A percentile compares a stretch with the other conserved stretches of the same genome.
These are phyloP conservation scores for Chanos chanos DNA, from an alignment of 2,797 vertebrate genomes.

Conservation along the genomic window DNA sequence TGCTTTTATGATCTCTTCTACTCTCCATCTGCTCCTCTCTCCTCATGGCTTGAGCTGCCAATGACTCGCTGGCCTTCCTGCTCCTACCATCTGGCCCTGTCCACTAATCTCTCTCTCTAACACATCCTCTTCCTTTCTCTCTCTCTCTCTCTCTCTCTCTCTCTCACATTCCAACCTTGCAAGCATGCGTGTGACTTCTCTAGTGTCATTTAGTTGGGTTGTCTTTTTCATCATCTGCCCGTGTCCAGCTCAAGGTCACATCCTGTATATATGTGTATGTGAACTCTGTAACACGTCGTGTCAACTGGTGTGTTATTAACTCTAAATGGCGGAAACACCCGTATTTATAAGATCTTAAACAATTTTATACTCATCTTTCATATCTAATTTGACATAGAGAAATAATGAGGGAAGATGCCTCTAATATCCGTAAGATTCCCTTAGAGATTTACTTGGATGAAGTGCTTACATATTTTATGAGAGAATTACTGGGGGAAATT, in stretches of 20 bases:
- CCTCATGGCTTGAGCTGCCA: slow-evolving; percentile 51
- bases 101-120: slow-evolving; percentile 48
- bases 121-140: slow-evolving; percentile 27
- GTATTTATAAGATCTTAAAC: neutral
- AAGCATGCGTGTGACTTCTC: neutral
- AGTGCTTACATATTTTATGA: slow-evolving; percentile 40
- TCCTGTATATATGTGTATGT: no score
- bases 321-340: neutral
- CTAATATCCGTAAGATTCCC: slow-evolving; percentile 7
- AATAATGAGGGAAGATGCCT: neutral
- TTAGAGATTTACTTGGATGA: neutral
- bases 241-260: no score
- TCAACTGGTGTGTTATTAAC: no score
- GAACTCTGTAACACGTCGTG: no score
- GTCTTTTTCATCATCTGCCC: no score
- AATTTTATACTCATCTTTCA: neutral
- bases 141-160: neutral
- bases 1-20: slow-evolving; percentile 69
- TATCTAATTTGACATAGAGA: neutral
- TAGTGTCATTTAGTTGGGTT: neutral
- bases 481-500: slow-evolving; percentile 17
- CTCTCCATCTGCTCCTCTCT: slow-evolving; percentile 63
- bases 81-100: slow-evolving; percentile 63
- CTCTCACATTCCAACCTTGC: neutral
- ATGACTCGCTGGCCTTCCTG: slow-evolving; percentile 56